Conservation (phyloP, 2,888 invertebrate species). For the Ochropleura plecta region DNA sequence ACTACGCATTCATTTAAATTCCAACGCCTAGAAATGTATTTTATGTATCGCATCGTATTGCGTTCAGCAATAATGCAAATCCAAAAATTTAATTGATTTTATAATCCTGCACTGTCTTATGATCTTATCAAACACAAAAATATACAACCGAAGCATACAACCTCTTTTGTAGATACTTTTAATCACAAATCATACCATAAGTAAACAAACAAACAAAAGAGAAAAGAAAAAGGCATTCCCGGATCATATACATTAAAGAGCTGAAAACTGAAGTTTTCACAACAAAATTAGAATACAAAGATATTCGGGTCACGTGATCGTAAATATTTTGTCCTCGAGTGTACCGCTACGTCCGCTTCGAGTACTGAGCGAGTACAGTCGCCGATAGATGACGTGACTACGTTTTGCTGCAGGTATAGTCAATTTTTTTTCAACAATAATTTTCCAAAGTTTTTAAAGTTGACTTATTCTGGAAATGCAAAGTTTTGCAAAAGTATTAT, state of each 20-base stretch:
- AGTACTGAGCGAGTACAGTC: constrained; percentile 52
- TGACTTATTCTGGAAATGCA: neutral
- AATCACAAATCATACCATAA: neutral
- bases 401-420: constrained; percentile 33
- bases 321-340: constrained; percentile 63
- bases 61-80: no score
- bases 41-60: no score
- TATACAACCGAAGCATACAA: no score
- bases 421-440: neutral
- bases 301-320: constrained; percentile 60
- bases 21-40: no score
- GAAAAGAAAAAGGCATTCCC: constrained; percentile 7
- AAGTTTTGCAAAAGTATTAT: neutral
- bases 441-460: neutral
- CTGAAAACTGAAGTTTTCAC: constrained; percentile 36
- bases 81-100: no score
- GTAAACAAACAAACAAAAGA: constrained; percentile 7
- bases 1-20: no score
- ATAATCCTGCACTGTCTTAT: neutral
- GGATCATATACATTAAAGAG: constrained; percentile 19
- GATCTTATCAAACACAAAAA: neutral
- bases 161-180: neutral
- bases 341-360: constrained; percentile 42
- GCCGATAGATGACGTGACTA: constrained; percentile 41
- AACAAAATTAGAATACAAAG: constrained; percentile 47